These are phyloP conservation scores for Nebria brevicollis DNA, from an alignment of 2,888 invertebrate species.

Conservation along the genomic window DNA sequence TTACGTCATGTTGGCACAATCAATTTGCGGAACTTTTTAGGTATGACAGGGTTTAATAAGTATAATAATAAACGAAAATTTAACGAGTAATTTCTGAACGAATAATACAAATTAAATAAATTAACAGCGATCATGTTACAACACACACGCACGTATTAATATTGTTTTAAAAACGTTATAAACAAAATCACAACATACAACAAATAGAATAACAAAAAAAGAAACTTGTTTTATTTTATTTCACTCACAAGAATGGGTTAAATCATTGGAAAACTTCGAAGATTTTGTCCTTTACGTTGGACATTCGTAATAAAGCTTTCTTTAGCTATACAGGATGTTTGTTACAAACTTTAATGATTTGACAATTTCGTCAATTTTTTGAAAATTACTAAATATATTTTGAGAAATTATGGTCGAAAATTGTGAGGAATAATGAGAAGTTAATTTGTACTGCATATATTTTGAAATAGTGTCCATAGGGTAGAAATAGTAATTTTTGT, in stretches of 20 bases:
- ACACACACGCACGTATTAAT: not conserved
- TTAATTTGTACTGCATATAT: too few relatives aligned
- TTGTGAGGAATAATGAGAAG: too few relatives aligned
- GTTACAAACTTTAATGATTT: too few relatives aligned
- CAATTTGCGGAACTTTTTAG: slow-evolving; percentile 27
- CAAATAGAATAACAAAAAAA: not conserved
- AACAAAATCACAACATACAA: not conserved
- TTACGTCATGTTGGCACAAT: slow-evolving; percentile 9
- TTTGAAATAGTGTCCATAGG: too few relatives aligned
- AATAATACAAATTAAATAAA: slow-evolving; percentile 1
- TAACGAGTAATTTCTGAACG: not conserved
- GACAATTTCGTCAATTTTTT: too few relatives aligned
- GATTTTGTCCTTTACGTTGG: too few relatives aligned
- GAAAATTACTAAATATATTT: too few relatives aligned
- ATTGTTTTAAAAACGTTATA: not conserved
- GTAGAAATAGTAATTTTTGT: too few relatives aligned
- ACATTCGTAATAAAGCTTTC: too few relatives aligned
- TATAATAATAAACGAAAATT: not conserved
- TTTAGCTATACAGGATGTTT: too few relatives aligned
- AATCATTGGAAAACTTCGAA: not conserved
- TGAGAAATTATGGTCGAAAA: too few relatives aligned
- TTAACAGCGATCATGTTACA: not conserved
- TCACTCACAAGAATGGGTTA: not conserved
- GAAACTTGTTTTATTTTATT: not conserved
- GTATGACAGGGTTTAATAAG: slow-evolving; percentile 1